Percentiles rank a stretch among this genome's conserved stretches.
phyloP scores from a whole-genome alignment of 2,888 invertebrate genomes.

The Chorisops tibialis region DNA sequence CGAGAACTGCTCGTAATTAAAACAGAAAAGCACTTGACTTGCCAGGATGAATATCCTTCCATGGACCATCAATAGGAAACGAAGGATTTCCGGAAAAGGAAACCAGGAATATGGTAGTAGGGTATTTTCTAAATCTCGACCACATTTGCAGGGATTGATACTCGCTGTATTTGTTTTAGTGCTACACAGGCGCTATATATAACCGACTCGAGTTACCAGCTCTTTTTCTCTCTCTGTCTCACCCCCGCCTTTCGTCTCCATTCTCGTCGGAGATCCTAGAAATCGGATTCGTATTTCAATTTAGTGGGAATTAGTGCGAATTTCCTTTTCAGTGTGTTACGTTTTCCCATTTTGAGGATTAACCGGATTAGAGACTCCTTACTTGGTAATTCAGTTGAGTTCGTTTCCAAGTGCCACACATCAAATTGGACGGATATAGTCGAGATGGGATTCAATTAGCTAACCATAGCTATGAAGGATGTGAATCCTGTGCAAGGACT shows the following conservation, averaged over 20 bases:
- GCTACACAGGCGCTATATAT: too few species aligned
- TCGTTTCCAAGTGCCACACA: slow-evolving; percentile 27
- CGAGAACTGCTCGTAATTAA: slow-evolving; percentile 33
- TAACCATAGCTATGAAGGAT: slow-evolving; percentile 12
- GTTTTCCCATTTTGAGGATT: slow-evolving; percentile 29
- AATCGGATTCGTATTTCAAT: slow-evolving; percentile 35
- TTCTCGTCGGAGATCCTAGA: not conserved
- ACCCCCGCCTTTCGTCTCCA: not conserved
- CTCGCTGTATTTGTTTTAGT: slow-evolving; percentile 8
- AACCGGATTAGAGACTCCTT: slow-evolving; percentile 28
- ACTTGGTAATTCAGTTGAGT: slow-evolving; percentile 29
- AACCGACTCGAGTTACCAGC: too few species aligned
- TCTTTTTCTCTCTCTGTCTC: not conserved
- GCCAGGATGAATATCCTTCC: slow-evolving; percentile 7
- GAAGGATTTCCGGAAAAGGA: slow-evolving; percentile 10
- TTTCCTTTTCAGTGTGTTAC: slow-evolving; percentile 29
- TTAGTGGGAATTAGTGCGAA: slow-evolving; percentile 35
- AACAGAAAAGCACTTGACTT: slow-evolving; percentile 29
- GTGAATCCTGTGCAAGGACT: not conserved
- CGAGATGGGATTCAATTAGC: slow-evolving; percentile 27
- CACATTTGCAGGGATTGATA: slow-evolving; percentile 34
- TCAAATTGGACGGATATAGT: slow-evolving; percentile 29
- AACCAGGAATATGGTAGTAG: not conserved
- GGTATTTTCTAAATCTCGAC: slow-evolving; percentile 30
- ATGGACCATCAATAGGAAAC: slow-evolving; percentile 16